Evolutionary conservation across 2,888 invertebrate genomes (phyloP).

Genomic region (Caradrina kadenii): DNA sequence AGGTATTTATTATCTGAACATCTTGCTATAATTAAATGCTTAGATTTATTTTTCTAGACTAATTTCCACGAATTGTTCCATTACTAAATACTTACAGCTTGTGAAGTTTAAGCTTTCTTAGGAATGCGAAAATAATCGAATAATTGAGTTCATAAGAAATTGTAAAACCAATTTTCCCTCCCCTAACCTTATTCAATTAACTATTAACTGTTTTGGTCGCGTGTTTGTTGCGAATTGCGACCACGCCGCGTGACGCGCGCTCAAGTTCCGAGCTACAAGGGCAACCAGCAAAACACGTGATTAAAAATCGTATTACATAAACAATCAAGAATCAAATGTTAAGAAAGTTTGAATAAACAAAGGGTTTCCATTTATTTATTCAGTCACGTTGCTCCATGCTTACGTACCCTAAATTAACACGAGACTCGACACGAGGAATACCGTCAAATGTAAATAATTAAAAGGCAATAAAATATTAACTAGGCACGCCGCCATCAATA

Average conservation of each 20-base stretch:
- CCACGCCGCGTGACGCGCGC: not conserved
- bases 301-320: not conserved
- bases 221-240: not conserved
- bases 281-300: not conserved
- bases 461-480: too few species aligned
- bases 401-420: too few species aligned
- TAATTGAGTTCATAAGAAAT: not conserved
- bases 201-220: not conserved
- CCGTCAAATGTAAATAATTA: too few species aligned
- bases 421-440: too few species aligned
- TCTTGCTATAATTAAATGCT: too few species aligned
- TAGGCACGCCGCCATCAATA: too few species aligned
- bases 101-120: not conserved
- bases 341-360: not conserved
- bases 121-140: not conserved
- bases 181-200: not conserved
- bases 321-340: not conserved
- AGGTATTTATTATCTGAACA: too few species aligned
- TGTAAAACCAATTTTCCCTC: not conserved
- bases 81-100: too few species aligned
- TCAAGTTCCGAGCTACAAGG: not conserved
- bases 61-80: too few species aligned
- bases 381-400: too few species aligned
- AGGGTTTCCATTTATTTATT: too few species aligned
- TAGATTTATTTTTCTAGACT: too few species aligned